Base-by-base conservation (phyloP, 2,888 invertebrate genomes). In the Eilema sororculum region DNA sequence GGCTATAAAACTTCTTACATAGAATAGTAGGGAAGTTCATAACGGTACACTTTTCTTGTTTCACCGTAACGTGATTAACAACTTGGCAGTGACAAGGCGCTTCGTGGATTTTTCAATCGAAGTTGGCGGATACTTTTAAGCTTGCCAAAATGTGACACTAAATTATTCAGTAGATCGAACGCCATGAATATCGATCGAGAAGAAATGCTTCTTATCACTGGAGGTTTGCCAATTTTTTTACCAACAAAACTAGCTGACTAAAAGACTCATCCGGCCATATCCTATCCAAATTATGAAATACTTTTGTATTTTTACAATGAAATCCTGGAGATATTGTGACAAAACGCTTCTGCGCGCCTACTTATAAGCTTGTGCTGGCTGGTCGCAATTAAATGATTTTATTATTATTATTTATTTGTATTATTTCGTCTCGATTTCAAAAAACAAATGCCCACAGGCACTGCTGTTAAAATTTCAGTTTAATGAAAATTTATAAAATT, bases 71-170 rank as follows among this genome's bases (percentile, higher is more conserved):
- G 80, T 89, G 85, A 88, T 87, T 89, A 87, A 88, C 87, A 87
- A 84, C 75, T 83, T 73, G 68, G 70, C 77, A 79, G 83, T 85
- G 85, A 87, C 84, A 82, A 71, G 75, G 83, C 84, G 75, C 74
- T 81, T 83, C 79, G 75, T 71, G 81, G 78, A 85, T 87, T 88
- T 87, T 87, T 86, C 87, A 87, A 88, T 88, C 86, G 82, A 87
- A 85, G 86, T 87, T 85, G 75, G 78, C 72, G 75, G 77, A 71
- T 72, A 67, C 66, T 77, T 72, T 74, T 79, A 77, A 78, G 78
- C 81, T 75, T 73, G 67, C 77, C 80, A 83, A 87, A 87, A 85
- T 82, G 83, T 84, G 84, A 83, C 84, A 83, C 84, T 89, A 84
- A 89, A 89, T 87, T 89, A 88, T 89, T 89, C 87, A 89, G 76